Percentiles rank a stretch among this genome's conserved stretches.
phyloP scores from a whole-genome alignment of 2,113 vertebrate genomes.

The Apeltes quadracus region DNA sequence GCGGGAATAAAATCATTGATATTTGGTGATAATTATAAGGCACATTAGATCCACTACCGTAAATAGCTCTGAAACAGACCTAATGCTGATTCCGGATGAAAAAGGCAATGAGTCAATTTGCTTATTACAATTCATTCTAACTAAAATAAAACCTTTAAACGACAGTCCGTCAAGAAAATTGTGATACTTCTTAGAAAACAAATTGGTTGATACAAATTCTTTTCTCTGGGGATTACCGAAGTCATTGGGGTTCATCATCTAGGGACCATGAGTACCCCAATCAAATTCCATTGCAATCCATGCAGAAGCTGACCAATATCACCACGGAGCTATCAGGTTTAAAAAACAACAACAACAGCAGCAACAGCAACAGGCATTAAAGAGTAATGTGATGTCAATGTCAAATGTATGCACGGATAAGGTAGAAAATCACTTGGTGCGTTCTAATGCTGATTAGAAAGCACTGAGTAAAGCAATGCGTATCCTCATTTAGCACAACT shows the following conservation, averaged over 20 bases:
- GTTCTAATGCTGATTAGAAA: too few species aligned
- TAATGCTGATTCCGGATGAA: neutral
- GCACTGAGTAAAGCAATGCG: too few species aligned
- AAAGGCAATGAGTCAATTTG: neutral
- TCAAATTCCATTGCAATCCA: neutral
- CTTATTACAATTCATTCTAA: neutral
- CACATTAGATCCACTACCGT: neutral
- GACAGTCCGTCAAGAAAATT: neutral
- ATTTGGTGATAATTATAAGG: neutral
- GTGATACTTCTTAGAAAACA: neutral
- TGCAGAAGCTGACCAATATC: neutral
- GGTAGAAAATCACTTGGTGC: too few species aligned
- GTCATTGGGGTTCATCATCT: neutral
- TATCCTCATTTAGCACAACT: neutral
- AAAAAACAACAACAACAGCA: neutral
- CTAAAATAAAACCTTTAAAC: neutral
- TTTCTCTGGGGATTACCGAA: neutral
- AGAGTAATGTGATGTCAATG: neutral
- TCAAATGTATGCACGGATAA: neutral
- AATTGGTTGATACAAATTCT: neutral
- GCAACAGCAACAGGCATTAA: neutral
- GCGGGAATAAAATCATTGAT: neutral
- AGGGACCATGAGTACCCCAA: neutral
- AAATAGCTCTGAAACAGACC: neutral
- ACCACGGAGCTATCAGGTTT: neutral